Evolutionary conservation across 2,888 invertebrate genomes (phyloP).

Genomic region (Harmothoe impar): DNA sequence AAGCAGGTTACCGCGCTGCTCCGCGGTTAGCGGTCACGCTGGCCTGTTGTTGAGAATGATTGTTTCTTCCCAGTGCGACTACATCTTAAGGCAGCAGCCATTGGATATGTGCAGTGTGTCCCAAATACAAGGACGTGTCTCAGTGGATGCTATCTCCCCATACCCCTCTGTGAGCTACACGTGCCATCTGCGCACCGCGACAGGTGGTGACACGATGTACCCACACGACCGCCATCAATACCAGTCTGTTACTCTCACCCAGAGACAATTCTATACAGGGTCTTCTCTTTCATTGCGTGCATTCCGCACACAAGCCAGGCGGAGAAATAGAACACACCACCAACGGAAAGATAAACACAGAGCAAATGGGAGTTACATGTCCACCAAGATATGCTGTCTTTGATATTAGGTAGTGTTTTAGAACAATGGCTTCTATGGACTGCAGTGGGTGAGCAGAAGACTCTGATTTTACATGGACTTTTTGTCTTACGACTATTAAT

Average conservation of each 20-base stretch:
- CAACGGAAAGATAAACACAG: neutral
- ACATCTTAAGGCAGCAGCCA: constrained; percentile 34
- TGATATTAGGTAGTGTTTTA: too few relatives aligned
- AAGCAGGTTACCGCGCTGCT: neutral
- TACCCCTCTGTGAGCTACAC: neutral
- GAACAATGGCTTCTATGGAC: too few relatives aligned
- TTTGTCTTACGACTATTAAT: neutral
- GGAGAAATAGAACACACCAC: neutral
- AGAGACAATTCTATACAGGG: constrained; percentile 32
- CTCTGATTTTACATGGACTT: too few relatives aligned
- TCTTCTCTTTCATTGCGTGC: neutral
- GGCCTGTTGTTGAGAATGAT: neutral
- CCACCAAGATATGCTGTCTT: too few relatives aligned
- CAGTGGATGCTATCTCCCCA: neutral
- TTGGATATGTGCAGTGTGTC: neutral
- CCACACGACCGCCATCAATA: too few relatives aligned
- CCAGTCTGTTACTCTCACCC: neutral
- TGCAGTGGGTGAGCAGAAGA: too few relatives aligned
- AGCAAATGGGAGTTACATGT: neutral
- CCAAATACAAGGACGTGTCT: neutral
- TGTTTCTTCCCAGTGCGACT: constrained; percentile 15
- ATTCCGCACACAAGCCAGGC: constrained; percentile 34
- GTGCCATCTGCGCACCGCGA: neutral
- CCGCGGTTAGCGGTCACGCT: neutral
- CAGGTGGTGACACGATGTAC: neutral